Conservation (phyloP, 2,797 vertebrate genomes). For the Phoebastria nigripes region DNA sequence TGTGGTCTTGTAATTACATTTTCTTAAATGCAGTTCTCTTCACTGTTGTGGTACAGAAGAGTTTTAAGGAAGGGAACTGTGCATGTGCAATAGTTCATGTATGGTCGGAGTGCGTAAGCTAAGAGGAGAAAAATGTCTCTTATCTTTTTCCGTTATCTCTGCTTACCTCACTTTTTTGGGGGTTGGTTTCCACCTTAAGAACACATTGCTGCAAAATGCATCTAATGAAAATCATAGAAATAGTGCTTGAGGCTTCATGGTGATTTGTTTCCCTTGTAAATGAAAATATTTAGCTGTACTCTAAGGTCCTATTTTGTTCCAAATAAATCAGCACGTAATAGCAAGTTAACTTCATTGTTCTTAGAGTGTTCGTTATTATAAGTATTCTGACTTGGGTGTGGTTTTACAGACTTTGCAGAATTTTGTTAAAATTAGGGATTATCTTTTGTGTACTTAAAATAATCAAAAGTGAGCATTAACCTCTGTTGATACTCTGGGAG, state of each 20-base stretch:
- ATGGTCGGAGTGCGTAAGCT: not conserved
- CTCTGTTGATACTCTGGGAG: fast-evolving
- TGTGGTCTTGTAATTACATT: conserved; percentile 42
- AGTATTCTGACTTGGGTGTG: not conserved
- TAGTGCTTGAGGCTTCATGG: not conserved
- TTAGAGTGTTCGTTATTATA: not conserved
- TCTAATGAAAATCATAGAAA: not conserved
- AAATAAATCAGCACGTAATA: not conserved
- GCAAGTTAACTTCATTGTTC: not conserved
- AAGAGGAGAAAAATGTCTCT: not conserved
- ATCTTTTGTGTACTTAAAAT: not conserved
- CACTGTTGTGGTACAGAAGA: not conserved
- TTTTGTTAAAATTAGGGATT: not conserved
- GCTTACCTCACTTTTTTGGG: not conserved
- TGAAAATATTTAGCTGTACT: not conserved
- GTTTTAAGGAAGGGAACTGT: not conserved
- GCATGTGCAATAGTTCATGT: not conserved
- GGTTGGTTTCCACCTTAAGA: conserved; percentile 6
- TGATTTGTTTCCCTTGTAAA: not conserved
- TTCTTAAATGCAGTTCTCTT: not conserved
- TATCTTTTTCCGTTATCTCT: conserved; percentile 50
- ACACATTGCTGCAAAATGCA: not conserved
- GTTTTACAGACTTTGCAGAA: not conserved
- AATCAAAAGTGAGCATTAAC: fast-evolving
- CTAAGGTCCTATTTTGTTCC: not conserved